phyloP scores from a whole-genome alignment of 2,888 invertebrate genomes.

The Orthosia gothica region DNA sequence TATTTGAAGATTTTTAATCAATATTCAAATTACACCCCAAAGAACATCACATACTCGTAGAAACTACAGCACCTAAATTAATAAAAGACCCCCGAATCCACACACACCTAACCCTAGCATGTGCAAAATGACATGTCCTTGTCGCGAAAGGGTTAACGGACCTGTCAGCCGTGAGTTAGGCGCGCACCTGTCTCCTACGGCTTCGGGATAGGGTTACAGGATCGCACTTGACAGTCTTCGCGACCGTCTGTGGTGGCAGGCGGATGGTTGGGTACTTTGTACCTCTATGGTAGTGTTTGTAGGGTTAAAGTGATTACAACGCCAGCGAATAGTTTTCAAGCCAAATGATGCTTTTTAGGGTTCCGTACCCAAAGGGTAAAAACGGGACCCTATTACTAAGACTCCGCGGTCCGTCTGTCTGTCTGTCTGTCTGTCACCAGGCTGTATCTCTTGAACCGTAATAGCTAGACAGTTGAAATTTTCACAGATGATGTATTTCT shows the following conservation, averaged over 20 bases:
- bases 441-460: no score
- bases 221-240: constrained; percentile 68
- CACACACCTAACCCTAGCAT: constrained; percentile 41
- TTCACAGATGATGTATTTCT: no score
- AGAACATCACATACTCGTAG: background rate
- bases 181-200: constrained; percentile 67
- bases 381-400: no score
- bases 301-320: constrained; percentile 37
- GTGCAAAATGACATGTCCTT: constrained; percentile 52
- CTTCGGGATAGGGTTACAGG: constrained; percentile 68
- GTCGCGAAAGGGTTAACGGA: constrained; percentile 59
- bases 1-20: background rate
- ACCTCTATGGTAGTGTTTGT: constrained; percentile 12
- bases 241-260: constrained; percentile 64
- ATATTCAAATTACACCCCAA: background rate
- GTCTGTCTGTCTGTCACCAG: no score
- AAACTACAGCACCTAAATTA: constrained; percentile 16
- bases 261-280: constrained; percentile 45
- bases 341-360: no score
- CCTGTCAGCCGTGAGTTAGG: constrained; percentile 59
- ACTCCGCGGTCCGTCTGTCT: no score
- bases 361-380: no score
- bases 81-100: constrained; percentile 26
- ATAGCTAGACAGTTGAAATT: no score
- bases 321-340: no score